Conservation (phyloP, 2,113 vertebrate genomes). For the Drymodes brunneopygia region DNA sequence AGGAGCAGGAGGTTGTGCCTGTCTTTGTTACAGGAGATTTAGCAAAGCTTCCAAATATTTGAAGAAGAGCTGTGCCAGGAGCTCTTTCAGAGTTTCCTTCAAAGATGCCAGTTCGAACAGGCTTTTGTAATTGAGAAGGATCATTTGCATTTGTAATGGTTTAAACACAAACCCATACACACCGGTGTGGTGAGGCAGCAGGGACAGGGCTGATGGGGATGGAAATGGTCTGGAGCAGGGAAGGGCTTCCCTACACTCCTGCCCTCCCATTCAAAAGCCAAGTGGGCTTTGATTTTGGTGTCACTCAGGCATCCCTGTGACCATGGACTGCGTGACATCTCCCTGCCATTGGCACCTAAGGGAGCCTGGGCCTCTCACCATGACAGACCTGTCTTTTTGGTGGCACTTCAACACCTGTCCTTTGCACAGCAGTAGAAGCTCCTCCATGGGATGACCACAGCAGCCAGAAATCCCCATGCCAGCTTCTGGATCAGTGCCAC, state of each 20-base stretch:
- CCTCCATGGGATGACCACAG: neutral
- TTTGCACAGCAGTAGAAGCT: neutral
- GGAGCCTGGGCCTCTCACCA: neutral
- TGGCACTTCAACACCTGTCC: neutral
- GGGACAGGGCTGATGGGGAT: neutral
- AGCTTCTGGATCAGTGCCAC: neutral
- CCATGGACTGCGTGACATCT: neutral
- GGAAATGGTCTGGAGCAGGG: neutral
- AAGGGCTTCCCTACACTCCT: neutral
- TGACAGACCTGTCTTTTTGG: neutral
- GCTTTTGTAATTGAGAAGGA: conserved; percentile 49
- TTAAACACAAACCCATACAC: conserved; percentile 16
- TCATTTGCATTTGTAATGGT: conserved; percentile 38
- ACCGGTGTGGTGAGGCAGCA: neutral
- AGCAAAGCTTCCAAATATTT: conserved; percentile 39
- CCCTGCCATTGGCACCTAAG: neutral
- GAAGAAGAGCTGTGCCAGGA: conserved; percentile 16
- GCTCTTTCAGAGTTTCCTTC: conserved; percentile 47
- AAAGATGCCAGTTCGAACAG: conserved; percentile 21
- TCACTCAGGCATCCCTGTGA: neutral
- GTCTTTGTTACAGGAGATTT: conserved; percentile 30
- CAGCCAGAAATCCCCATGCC: neutral
- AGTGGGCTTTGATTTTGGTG: neutral
- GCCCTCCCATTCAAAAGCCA: neutral
- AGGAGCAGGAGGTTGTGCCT: neutral